Conservation (phyloP, 2,888 invertebrate species). For the Rotaria macrura region DNA sequence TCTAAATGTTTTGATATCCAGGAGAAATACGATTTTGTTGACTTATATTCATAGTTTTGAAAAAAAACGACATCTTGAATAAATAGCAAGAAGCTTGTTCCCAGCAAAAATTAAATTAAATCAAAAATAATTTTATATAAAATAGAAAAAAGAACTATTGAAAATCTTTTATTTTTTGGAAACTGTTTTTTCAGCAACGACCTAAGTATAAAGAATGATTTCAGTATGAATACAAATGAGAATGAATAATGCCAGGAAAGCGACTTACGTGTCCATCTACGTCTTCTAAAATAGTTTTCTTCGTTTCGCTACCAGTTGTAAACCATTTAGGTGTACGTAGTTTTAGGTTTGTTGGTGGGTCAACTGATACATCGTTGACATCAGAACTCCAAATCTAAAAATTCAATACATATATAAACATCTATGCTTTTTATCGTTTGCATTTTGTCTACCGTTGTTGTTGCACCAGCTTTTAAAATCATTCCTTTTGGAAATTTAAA, state of each 20-base stretch:
- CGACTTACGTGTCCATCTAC: not conserved
- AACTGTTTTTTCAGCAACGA: not conserved
- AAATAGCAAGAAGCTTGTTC: too few relatives aligned
- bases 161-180: not conserved
- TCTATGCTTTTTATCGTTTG: too few relatives aligned
- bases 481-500: not conserved
- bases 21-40: too few relatives aligned
- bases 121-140: not conserved
- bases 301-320: not conserved
- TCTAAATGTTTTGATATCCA: not conserved
- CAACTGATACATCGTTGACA: not conserved
- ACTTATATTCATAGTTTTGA: too few relatives aligned
- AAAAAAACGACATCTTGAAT: too few relatives aligned
- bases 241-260: too few relatives aligned
- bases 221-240: too few relatives aligned
- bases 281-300: slow-evolving; percentile 1
- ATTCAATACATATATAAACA: not conserved
- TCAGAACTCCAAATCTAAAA: not conserved
- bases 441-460: not conserved
- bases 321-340: slow-evolving; percentile 13
- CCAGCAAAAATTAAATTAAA: too few relatives aligned
- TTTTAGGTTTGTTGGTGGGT: slow-evolving; percentile 7
- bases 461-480: not conserved
- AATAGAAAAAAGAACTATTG: not conserved
- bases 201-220: not conserved